Base-by-base conservation (phyloP, 1,140 invertebrate genomes). In the Ostrea edulis region DNA sequence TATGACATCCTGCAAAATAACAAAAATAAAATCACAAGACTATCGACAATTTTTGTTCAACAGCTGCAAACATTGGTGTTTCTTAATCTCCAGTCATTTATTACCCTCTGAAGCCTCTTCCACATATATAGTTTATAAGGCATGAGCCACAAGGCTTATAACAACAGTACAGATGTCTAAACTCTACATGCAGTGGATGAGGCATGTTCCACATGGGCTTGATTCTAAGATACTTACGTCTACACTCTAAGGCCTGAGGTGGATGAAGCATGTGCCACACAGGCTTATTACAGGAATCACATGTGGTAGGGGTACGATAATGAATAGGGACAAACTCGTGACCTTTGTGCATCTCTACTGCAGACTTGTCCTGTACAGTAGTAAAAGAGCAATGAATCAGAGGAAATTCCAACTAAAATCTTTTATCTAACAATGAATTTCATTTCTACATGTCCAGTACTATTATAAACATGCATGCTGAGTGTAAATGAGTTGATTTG, bases 231-330 rank as follows among this genome's bases (percentile, higher is more conserved):
- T 90, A 96, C 96, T 96, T 96, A 98, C 98, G 96, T 96, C 98
- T 96, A 95, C 99, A 99, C 95, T 99, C 99, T 89, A 99, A 96
- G 84, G 99, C 98, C 90, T 98, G 97, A 82, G 98, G 98, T 87
- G 99, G 98, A 94, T 98, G 97, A 94, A 99, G 97, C 97, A 99
- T 98, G 95, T 99, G 97, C 98, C 98, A 99, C 85, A 99, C 96
- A 91, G 98, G 98, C 94, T 98, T 98, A 54, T 98, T 97, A 96
- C 99, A 99, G 84, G 98, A 97, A 96, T 99, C 99, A 96, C 99
- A 99, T 88, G 97, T 97, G 2, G 99, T 99, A 55, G 98, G 98
- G 97, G 99, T 99, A 95, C 99, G 98, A 95, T 98, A 99, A 89
- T 97, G 98, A 91, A 99, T 98, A 91, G 97, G 97, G 87, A 99